A percentile compares a stretch with the other conserved stretches of the same genome.
phyloP scores from a whole-genome alignment of 2,113 vertebrate genomes.

The Anhinga rufa region DNA sequence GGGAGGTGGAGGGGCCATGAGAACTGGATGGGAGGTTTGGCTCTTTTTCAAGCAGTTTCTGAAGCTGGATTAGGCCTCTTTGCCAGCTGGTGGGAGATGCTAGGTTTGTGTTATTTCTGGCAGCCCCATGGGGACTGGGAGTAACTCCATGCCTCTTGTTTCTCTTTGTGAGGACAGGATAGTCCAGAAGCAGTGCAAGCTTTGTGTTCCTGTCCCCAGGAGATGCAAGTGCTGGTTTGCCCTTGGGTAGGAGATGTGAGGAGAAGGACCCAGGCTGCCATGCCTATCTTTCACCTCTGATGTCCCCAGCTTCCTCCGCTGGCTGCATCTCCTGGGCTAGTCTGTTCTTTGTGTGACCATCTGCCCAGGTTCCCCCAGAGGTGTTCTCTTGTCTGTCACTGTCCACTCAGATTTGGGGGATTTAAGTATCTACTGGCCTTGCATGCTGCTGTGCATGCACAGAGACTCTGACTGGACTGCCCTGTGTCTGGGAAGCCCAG shows the following conservation, averaged over 20 bases:
- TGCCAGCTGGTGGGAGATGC: conserved; percentile 35
- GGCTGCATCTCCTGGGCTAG: not conserved
- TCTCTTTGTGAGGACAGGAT: not conserved
- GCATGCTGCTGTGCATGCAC: not conserved
- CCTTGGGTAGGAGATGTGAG: not conserved
- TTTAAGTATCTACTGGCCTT: not conserved
- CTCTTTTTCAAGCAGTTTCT: conserved; percentile 23
- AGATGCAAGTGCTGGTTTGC: not conserved
- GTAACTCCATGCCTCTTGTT: conserved; percentile 5
- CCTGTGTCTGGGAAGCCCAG: not conserved
- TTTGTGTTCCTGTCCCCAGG: not conserved
- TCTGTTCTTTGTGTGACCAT: not conserved
- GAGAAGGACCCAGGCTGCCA: not conserved
- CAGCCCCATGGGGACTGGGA: not conserved
- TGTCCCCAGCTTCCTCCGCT: not conserved
- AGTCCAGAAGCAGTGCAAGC: not conserved
- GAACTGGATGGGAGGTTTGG: conserved; percentile 51
- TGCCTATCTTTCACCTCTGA: not conserved
- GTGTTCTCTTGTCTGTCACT: not conserved
- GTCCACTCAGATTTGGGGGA: not conserved
- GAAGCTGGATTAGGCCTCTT: conserved; percentile 32
- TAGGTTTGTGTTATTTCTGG: conserved; percentile 61
- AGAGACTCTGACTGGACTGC: not conserved
- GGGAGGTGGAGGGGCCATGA: conserved; percentile 5
- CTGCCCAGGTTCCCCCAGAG: not conserved